Conservation (phyloP, 2,797 vertebrate species). For the Ataeniobius toweri region DNA sequence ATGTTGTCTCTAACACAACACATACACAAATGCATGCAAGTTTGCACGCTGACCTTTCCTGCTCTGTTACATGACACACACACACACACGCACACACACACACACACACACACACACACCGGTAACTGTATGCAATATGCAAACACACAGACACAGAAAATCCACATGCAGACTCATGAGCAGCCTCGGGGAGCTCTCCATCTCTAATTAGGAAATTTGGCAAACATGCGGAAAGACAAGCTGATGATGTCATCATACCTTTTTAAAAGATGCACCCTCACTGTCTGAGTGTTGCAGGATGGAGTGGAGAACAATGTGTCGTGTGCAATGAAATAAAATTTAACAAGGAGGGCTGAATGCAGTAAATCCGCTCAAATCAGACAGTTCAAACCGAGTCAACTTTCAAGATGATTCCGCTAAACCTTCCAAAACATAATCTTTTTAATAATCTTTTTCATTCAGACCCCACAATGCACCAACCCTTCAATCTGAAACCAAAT, state of each 20-base stretch:
- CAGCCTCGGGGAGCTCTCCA: conserved; percentile 39
- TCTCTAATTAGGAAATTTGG: conserved; percentile 49
- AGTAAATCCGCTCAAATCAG: conserved; percentile 18
- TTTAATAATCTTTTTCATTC: conserved; percentile 3
- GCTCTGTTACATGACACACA: conserved; percentile 23
- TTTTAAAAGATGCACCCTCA: neutral
- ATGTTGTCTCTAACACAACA: conserved; percentile 20
- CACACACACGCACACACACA: conserved; percentile 2
- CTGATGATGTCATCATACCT: conserved; percentile 44
- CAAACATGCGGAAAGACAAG: conserved; percentile 35
- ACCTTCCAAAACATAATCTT: neutral
- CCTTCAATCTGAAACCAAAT: neutral
- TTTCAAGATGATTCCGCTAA: neutral
- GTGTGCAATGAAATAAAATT: conserved; percentile 10
- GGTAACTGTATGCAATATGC: conserved; percentile 20
- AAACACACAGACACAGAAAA: conserved; percentile 13
- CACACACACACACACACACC: conserved; percentile 19
- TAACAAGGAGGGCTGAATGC: neutral
- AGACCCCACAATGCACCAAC: neutral
- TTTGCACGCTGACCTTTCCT: conserved; percentile 36
- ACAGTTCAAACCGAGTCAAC: conserved; percentile 1
- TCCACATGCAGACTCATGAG: conserved; percentile 24
- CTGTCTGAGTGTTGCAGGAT: conserved; percentile 6
- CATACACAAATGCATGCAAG: conserved; percentile 8
- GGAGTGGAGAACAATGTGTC: too few species aligned